Evolutionary conservation across 2,888 invertebrate species (phyloP), one percentile per base, ranked within the genome.

Genomic region (Drosophila nigricruria): DNA sequence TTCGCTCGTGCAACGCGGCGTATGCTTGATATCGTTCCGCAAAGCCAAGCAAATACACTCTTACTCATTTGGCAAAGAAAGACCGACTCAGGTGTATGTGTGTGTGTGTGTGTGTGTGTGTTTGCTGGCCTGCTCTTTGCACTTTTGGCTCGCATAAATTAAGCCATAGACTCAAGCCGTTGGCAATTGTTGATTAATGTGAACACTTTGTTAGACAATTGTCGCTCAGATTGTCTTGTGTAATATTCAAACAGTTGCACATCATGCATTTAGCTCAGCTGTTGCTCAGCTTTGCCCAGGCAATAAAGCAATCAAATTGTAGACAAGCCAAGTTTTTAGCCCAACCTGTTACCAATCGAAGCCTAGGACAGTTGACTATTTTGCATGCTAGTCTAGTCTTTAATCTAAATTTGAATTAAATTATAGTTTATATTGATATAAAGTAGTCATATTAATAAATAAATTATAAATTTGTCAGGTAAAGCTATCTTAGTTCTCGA

Each of bases 61-160:
- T n/a, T n/a, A n/a, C n/a, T n/a, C n/a, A n/a, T n/a, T n/a, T 67
- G 43, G 25, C 49, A 57, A 67, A 23, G 40, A 53, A 52, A 66
- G 49, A 49, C 34, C 42, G 64, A 4, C 30, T 2, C 5, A 23
- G 34, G n/a, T n/a, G 30, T 18, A 12, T 34, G 16, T 14, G 16
- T 43, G 18, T 20, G 16, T 45, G 27, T 30, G 18, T 34, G 25
- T 30, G 8, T 34, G 12, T 20, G 36, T 43, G 49, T 30, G 52
- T 36, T 9, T 52, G 36, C 2, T 23, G 54, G 63, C 53, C 56
- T 79, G 87, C 87, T 73, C 89, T 85, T 87, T 85, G 89, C 88
- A 84, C 82, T 77, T 84, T 87, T 70, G 79, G 75, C 56, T 53
- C 47, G 87, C 89, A 85, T 89, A 83, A 81, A 89, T 85, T 84